phyloP scores from a whole-genome alignment of 2,797 vertebrate genomes.

The Leuciscus waleckii region DNA sequence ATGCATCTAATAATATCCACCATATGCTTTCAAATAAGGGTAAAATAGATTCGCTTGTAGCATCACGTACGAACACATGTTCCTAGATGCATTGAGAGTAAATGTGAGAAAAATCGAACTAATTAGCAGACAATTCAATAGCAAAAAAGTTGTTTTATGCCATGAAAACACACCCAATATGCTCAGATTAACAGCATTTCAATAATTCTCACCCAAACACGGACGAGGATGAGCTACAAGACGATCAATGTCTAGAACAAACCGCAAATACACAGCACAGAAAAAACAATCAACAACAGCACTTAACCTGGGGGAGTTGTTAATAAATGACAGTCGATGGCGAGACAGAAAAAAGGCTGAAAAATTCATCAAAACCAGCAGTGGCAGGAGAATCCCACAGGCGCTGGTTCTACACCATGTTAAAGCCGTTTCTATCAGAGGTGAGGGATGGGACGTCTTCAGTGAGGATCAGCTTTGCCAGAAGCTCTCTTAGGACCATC shows the following conservation, averaged over 20 bases:
- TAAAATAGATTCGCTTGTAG: not conserved
- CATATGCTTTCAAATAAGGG: not conserved
- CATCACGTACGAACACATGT: not conserved
- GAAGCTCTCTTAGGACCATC: conserved; percentile 40
- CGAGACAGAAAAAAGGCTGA: conserved; percentile 22
- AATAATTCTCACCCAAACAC: conserved; percentile 4
- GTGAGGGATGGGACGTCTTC: conserved; percentile 38
- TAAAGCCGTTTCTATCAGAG: conserved; percentile 49
- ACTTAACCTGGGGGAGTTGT: conserved; percentile 42
- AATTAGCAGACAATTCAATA: not conserved
- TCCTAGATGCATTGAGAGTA: not conserved
- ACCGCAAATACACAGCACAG: not conserved
- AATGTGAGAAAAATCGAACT: not conserved
- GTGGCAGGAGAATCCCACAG: conserved; percentile 22
- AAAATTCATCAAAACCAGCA: conserved; percentile 43
- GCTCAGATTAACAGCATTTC: not conserved
- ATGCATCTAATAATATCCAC: not conserved
- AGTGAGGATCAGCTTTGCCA: conserved; percentile 34
- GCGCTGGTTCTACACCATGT: conserved; percentile 47
- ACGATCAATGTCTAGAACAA: conserved; percentile 18
- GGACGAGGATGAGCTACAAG: conserved; percentile 2
- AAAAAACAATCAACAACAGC: conserved; percentile 14
- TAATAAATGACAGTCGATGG: conserved; percentile 48
- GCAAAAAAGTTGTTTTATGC: not conserved
- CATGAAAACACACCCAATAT: not conserved